phyloP scores from a whole-genome alignment of 2,888 invertebrate species.

The Rhyacophila evoluta region DNA sequence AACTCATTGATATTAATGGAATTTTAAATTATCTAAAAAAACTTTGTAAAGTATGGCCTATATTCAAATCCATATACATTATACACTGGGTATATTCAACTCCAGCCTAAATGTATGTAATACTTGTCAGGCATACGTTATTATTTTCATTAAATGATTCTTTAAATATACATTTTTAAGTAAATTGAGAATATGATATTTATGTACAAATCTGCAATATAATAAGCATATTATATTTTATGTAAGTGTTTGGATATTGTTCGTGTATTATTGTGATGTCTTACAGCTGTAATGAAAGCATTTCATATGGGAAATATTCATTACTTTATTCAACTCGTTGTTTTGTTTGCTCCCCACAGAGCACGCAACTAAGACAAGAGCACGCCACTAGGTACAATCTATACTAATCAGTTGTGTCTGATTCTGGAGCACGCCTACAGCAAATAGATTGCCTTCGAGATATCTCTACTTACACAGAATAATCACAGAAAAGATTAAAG shows the following conservation, averaged over 20 bases:
- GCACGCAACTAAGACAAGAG: conserved; percentile 18
- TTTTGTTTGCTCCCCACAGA: not conserved
- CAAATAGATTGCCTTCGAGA: conserved; percentile 14
- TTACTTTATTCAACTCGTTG: not conserved
- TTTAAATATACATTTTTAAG: no score
- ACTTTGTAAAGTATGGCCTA: no score
- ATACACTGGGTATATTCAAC: no score
- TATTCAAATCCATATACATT: no score
- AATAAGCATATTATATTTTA: not conserved
- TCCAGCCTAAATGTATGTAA: no score
- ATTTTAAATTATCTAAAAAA: no score
- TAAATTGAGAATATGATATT: no score
- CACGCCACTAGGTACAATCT: conserved; percentile 14
- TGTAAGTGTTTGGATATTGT: not conserved
- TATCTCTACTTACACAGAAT: conserved; percentile 5
- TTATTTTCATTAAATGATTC: no score
- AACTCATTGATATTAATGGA: no score
- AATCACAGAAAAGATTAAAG: conserved; percentile 19
- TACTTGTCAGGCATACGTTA: no score
- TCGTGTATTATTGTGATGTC: not conserved
- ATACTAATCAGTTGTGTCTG: conserved; percentile 17
- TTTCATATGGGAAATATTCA: not conserved
- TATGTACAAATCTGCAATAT: not conserved
- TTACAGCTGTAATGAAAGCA: not conserved
- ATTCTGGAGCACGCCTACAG: conserved; percentile 14